Conservation (phyloP, 2,113 vertebrate species). For the Acanthisitta chloris region DNA sequence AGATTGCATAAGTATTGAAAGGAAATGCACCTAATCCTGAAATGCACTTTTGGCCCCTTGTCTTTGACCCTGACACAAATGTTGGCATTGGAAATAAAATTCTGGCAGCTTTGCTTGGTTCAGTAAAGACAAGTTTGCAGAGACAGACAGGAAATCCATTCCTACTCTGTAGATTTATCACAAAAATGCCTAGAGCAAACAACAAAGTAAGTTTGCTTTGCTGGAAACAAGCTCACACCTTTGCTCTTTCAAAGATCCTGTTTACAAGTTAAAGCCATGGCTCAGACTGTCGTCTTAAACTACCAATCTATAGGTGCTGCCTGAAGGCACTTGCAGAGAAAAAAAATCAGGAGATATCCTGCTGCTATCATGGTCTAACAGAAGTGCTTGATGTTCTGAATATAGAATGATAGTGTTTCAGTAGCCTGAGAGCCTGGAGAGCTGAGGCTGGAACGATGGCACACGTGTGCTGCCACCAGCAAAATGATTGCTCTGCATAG, state of each 20-base stretch:
- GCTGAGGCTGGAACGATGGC: background rate
- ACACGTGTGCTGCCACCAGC: background rate
- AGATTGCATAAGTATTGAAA: background rate
- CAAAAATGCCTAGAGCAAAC: constrained; percentile 67
- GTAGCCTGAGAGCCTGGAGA: background rate
- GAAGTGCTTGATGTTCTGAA: background rate
- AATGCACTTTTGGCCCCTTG: background rate
- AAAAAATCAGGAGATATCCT: background rate
- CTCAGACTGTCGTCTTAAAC: constrained; percentile 18
- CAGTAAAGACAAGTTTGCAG: background rate
- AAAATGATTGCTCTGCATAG: background rate
- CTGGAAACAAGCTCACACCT: constrained; percentile 61
- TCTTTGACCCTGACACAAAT: background rate
- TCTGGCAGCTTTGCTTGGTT: background rate
- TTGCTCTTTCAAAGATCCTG: constrained; percentile 68
- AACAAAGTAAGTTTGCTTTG: constrained; percentile 66
- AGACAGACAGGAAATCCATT: constrained; percentile 64
- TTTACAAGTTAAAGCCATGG: constrained; percentile 66
- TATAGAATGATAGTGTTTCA: background rate
- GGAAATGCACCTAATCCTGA: background rate
- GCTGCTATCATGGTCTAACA: constrained; percentile 13
- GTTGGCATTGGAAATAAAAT: background rate
- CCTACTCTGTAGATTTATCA: constrained; percentile 35
- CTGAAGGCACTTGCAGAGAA: background rate
- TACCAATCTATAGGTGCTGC: constrained; percentile 24